phyloP scores from a whole-genome alignment of 1,140 invertebrate genomes.

The Drosophila yakuba region DNA sequence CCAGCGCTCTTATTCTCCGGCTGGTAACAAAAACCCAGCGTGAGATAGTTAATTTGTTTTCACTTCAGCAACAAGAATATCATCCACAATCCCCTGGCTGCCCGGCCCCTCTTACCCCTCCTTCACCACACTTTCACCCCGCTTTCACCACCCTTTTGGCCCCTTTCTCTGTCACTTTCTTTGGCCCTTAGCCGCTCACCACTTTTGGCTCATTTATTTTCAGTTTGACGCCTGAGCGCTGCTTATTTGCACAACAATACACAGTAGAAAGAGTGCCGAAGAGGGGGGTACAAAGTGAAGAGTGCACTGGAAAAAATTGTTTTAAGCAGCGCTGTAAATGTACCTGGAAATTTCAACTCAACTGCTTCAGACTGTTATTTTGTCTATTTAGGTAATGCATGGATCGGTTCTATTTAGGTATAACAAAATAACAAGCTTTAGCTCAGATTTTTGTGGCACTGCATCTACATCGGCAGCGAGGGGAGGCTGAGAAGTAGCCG shows the following conservation, averaged over 20 bases:
- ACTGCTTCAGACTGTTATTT: no score
- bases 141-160: neutral
- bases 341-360: no score
- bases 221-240: slow-evolving; percentile 79
- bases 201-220: slow-evolving; percentile 82
- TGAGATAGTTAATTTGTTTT: slow-evolving; percentile 83
- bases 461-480: slow-evolving; percentile 5
- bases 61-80: slow-evolving; percentile 77
- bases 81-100: slow-evolving; percentile 24
- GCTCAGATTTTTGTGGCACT: neutral
- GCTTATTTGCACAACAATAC: slow-evolving; percentile 78
- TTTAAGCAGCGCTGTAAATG: neutral
- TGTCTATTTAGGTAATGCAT: no score
- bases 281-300: slow-evolving; percentile 2
- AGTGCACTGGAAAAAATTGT: neutral
- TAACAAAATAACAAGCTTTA: no score
- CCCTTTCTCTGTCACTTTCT: slow-evolving; percentile 10
- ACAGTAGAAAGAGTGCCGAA: slow-evolving; percentile 12
- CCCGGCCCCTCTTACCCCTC: no score
- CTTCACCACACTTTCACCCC: neutral
- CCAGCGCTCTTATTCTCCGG: slow-evolving; percentile 1
- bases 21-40: slow-evolving; percentile 70
- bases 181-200: slow-evolving; percentile 39
- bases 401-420: no score
- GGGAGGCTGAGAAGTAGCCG: slow-evolving; percentile 59